phyloP scores from a whole-genome alignment of 2,113 vertebrate species.

The Corapipo altera region DNA sequence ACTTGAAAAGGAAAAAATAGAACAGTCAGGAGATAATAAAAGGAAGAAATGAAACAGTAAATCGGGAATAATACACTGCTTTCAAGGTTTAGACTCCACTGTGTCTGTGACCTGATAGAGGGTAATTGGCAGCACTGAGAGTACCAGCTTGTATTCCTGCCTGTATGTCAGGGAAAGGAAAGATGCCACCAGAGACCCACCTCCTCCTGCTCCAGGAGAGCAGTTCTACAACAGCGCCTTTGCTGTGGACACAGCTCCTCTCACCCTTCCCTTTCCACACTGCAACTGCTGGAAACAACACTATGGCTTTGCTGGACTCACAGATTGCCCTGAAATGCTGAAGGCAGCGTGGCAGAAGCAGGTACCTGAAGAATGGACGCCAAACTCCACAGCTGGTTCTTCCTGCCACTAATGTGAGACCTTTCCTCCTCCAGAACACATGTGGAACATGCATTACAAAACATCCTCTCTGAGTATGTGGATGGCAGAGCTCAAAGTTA shows the following conservation, averaged over 20 bases:
- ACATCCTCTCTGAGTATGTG: background rate
- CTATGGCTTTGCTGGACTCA: background rate
- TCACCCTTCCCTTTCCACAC: background rate
- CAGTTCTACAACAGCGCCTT: background rate
- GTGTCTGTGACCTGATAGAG: background rate
- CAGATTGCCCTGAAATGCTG: background rate
- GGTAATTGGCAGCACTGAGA: background rate
- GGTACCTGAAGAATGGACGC: background rate
- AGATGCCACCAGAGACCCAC: background rate
- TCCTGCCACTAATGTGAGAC: background rate
- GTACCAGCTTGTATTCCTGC: background rate
- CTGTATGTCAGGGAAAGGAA: background rate
- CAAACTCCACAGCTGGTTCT: background rate
- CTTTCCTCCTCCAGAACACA: background rate
- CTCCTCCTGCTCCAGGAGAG: background rate
- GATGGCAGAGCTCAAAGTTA: background rate
- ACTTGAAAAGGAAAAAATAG: background rate
- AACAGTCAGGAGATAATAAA: background rate
- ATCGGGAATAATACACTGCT: background rate
- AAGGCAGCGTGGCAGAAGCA: background rate
- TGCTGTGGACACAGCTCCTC: background rate
- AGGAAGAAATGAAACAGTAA: background rate
- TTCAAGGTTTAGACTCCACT: background rate
- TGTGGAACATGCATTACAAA: background rate
- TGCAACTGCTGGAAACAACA: background rate